These are phyloP conservation scores for Hydropotes inermis DNA, from an alignment of 2,113 vertebrate species.

Conservation along the genomic window DNA sequence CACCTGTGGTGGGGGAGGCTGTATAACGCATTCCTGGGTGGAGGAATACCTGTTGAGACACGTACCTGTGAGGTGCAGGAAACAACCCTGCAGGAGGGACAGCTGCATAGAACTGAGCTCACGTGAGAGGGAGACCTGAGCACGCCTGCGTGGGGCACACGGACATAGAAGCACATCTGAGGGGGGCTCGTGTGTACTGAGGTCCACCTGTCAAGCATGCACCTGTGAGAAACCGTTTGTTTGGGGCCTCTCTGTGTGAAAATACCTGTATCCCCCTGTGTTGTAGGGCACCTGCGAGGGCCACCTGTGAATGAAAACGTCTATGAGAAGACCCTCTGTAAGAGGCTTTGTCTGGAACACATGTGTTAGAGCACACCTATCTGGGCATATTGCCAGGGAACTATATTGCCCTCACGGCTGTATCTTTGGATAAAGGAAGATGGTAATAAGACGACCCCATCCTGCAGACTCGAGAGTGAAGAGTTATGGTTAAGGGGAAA, in stretches of 20 bases:
- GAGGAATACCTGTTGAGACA: not conserved
- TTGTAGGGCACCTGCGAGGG: not conserved
- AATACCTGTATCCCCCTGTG: not conserved
- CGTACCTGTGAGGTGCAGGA: not conserved
- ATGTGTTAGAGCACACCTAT: not conserved
- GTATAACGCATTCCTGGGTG: not conserved
- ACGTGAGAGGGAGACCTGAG: not conserved
- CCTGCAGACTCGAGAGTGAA: not conserved
- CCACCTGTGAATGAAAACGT: not conserved
- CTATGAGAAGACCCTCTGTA: not conserved
- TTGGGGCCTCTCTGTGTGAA: not conserved
- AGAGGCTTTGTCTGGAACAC: not conserved
- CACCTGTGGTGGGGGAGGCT: no score
- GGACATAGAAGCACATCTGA: not conserved
- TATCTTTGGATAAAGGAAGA: not conserved
- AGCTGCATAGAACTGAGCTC: not conserved
- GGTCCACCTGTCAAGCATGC: not conserved
- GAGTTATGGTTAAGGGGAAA: not conserved
- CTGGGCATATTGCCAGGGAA: not conserved
- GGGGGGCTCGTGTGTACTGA: no score
- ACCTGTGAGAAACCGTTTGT: not conserved
- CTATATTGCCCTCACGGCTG: not conserved
- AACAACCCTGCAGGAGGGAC: not conserved
- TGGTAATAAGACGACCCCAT: not conserved
- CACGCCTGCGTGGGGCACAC: not conserved